Base-by-base conservation (phyloP, 2,113 vertebrate genomes). In the Electrona antarctica region DNA sequence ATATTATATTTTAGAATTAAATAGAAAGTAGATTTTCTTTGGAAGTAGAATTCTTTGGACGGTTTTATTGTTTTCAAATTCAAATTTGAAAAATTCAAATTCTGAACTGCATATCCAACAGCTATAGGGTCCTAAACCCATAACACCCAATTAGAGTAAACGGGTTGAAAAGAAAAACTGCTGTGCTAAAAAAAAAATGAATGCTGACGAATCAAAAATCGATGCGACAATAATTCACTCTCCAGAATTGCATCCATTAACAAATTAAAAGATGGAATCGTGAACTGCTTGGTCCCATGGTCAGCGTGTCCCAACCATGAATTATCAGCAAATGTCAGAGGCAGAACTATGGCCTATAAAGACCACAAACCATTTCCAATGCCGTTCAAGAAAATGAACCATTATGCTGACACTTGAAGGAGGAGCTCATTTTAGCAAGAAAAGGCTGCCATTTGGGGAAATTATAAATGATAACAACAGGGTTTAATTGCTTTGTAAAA, bases 211-310 rank as follows among this genome's bases (percentile, higher is more conserved):
- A 60, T 60, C 28, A 41, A 11, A 51, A 66, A 55, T 55, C 13
- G 29, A 49, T 65, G 7, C 7, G 7, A 69, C 21, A 29, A 55
- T 33, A 29, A 55, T 33, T 48, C 45, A 7, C 8, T 12, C 13
- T 57, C 41, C 48, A 7, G 47, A 58, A 69, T 49, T n/a, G 45
- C 21, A 33, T 49, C 29, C 57, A 60, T 69, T 41, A 60, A 15
- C 52, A 15, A 2, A 57, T 67, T 48, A 7, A 68, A 13, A 58
- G 8, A 64, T 10, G 33, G 14, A 14, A 61, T 60, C 14, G 21
- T 28, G 59, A 50, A 58, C 5, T 13, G 51, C 51, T 21, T 21
- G 11, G 12, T 54, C 51, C 3, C 21, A 21, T 5, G 7, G 3
- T 12, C 29, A 47, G 28, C 51, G 13, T 56, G 8, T 7, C 6